Base-by-base conservation (phyloP, 64 coral and sea anemone genomes). In the Montipora capricornis region DNA sequence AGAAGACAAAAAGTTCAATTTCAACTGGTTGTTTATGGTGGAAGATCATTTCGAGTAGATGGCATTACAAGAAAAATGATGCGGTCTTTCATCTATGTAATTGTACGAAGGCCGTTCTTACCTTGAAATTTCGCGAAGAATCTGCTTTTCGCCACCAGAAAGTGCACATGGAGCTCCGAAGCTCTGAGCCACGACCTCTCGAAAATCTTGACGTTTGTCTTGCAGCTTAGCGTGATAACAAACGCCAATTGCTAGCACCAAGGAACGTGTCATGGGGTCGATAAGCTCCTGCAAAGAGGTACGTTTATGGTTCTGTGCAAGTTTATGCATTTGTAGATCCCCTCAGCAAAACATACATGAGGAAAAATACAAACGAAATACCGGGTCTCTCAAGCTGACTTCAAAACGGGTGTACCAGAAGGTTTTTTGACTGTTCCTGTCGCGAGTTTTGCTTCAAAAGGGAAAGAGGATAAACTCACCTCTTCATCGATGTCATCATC, bases 51-150 rank as follows among this genome's bases (percentile, higher is more conserved):
- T 13, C 10, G 14, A 64, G 60, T 15, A 64, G 14, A 64, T 7
- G 13, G 60, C 8, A 64, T 64, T 64, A 11, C 60, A 64, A 64
- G 60, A 64, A 15, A 11, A 1, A 47, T 77, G 49, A 78, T 29
- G 29, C 29, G 48, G 52, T 77, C 49, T 55, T 9, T 9, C 52
- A 55, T 55, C 9, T 1, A 55, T 2, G 0, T 55, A 9, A 5
- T 44, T 37, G 50, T 20, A 62, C 37, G 47, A 8, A 79, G 16
- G 16, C 74, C 5, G 22, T 20, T 24, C 22, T 57, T 58, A 96
- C 95, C 95, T 75, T 68, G 95, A 71, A 37, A 96, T 96, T 93
- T 96, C 95, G 29, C 76, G 87, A 2, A 78, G 20, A 29, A 96
- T 96, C 53, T 87, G 88, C 62, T 89, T 22, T 5, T 74, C 62